A percentile compares a stretch with the other conserved stretches of the same genome.
Conservation (phyloP, 2,888 invertebrate species). For the Leptopilina syphax region DNA sequence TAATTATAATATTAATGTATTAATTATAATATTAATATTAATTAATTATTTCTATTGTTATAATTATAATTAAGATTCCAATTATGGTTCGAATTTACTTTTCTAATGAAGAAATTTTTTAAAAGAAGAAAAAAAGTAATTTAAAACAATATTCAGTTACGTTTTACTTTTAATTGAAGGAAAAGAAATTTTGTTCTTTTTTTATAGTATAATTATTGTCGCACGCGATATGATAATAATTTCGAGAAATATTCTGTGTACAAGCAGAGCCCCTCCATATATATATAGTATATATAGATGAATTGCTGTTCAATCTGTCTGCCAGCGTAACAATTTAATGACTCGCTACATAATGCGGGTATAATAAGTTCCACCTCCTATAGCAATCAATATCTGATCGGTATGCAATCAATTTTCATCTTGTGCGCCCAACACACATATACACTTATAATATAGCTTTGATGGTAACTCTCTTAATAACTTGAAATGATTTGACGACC, state of each 20-base stretch:
- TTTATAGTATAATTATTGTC: too few relatives aligned
- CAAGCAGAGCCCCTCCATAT: neutral
- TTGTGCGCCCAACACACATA: neutral
- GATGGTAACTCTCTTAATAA: neutral
- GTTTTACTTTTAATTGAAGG: too few relatives aligned
- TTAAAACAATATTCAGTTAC: too few relatives aligned
- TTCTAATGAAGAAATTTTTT: too few relatives aligned
- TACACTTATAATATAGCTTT: neutral
- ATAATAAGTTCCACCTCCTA: conserved; percentile 26
- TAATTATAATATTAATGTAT: too few relatives aligned
- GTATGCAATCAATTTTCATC: conserved; percentile 39
- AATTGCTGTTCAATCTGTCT: conserved; percentile 33
- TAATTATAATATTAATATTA: too few relatives aligned
- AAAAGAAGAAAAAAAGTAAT: too few relatives aligned
- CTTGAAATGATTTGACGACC: conserved; percentile 7
- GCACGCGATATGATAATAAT: conserved; percentile 14
- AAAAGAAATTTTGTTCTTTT: too few relatives aligned
- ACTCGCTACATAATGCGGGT: conserved; percentile 35
- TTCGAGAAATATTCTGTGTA: conserved; percentile 11
- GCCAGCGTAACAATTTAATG: conserved; percentile 33
- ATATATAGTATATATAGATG: neutral
- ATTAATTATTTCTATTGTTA: too few relatives aligned
- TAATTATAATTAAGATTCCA: too few relatives aligned
- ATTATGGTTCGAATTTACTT: too few relatives aligned
- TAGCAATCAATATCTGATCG: conserved; percentile 32